Percentiles rank a stretch among this genome's conserved stretches.
These are phyloP conservation scores for Psylliodes chrysocephalus DNA, from an alignment of 2,888 invertebrate genomes.

Conservation along the genomic window DNA sequence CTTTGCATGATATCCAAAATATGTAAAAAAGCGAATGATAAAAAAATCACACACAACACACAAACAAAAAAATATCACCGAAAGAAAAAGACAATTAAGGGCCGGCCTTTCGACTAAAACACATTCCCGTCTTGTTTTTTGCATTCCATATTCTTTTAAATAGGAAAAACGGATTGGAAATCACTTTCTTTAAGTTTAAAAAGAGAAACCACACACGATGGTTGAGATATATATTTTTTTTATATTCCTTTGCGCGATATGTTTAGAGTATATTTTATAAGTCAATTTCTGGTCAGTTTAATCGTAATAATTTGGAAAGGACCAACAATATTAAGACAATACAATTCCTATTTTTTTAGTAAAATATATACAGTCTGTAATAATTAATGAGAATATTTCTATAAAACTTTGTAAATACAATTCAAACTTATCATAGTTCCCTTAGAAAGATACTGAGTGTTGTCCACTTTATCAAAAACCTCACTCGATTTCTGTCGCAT, in stretches of 20 bases:
- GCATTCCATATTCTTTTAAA: constrained; percentile 24
- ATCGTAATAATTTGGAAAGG: not conserved
- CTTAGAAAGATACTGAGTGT: too few species aligned
- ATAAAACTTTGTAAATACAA: too few species aligned
- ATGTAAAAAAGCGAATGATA: constrained; percentile 79
- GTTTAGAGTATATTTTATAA: not conserved
- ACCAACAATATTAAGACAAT: too few species aligned
- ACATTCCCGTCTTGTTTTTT: constrained; percentile 42
- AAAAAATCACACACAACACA: constrained; percentile 1
- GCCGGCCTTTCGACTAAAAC: constrained; percentile 40
- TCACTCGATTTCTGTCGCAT: too few species aligned
- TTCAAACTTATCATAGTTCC: too few species aligned
- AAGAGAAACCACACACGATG: not conserved
- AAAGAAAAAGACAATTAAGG: constrained; percentile 26
- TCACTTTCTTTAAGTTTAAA: constrained; percentile 20
- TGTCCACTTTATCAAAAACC: too few species aligned
- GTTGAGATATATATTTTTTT: constrained; percentile 11
- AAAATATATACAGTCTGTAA: too few species aligned
- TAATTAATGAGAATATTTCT: too few species aligned
- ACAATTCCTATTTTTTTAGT: too few species aligned
- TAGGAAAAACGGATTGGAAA: constrained; percentile 23
- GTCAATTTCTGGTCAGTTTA: constrained; percentile 10
- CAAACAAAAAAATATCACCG: constrained; percentile 23
- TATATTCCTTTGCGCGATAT: constrained; percentile 4
- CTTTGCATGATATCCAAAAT: constrained; percentile 98